Percentiles rank a stretch among this genome's conserved stretches.
These are phyloP conservation scores for Leptinotarsa rubiginosa DNA, from an alignment of 2,888 invertebrate species.

Conservation along the genomic window DNA sequence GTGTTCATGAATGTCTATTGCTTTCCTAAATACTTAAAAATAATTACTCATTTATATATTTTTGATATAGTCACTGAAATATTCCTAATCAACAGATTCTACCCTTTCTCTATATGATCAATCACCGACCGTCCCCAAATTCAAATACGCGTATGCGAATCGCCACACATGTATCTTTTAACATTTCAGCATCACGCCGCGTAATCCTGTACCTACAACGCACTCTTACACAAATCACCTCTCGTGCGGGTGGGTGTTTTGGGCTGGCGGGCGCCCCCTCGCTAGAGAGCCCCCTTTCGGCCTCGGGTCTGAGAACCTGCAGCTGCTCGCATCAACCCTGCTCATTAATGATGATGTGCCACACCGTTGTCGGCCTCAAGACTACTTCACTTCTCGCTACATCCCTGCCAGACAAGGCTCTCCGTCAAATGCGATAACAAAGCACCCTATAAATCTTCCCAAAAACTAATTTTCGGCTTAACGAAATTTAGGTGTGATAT, in stretches of 20 bases:
- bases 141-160: neutral
- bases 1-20: too few species aligned
- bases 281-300: slow-evolving; percentile 38
- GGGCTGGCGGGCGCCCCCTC: slow-evolving; percentile 34
- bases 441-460: slow-evolving; percentile 49
- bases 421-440: slow-evolving; percentile 54
- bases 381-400: slow-evolving; percentile 78
- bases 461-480: slow-evolving; percentile 51
- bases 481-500: slow-evolving; percentile 49
- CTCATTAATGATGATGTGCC: slow-evolving; percentile 83
- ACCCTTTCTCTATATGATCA: neutral
- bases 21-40: too few species aligned
- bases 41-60: neutral
- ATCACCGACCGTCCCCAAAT: neutral
- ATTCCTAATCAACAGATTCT: neutral
- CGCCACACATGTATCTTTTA: slow-evolving; percentile 16
- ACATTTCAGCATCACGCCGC: slow-evolving; percentile 19
- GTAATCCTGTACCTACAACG: slow-evolving; percentile 40
- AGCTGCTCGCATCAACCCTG: slow-evolving; percentile 65
- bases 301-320: slow-evolving; percentile 58
- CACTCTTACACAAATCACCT: slow-evolving; percentile 51
- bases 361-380: slow-evolving; percentile 72
- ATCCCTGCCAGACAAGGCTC: slow-evolving; percentile 54
- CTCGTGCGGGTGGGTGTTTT: slow-evolving; percentile 54
- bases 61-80: neutral